Conservation (phyloP, 2,888 invertebrate species). For the Silvanus unidentatus region DNA sequence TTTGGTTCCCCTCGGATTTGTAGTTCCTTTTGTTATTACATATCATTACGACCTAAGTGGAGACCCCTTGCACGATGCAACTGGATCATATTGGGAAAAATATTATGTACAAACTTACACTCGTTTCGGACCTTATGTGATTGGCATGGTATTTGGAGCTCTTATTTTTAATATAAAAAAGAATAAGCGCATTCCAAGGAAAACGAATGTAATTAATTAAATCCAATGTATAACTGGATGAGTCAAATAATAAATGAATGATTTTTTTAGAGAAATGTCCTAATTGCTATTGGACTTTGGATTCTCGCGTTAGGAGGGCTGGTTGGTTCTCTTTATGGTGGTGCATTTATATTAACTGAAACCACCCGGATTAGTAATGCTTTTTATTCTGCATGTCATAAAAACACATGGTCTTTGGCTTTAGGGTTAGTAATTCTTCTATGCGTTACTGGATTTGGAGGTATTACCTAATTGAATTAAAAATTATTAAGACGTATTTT, state of each 20-base stretch:
- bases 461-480: not conserved
- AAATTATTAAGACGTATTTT: not conserved
- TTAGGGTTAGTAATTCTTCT: slow-evolving; percentile 4
- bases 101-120: slow-evolving; percentile 11
- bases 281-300: not conserved
- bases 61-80: not conserved
- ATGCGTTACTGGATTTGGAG: slow-evolving; percentile 8
- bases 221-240: not conserved
- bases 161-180: slow-evolving; percentile 7
- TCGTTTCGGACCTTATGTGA: slow-evolving; percentile 12
- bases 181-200: not conserved
- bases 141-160: slow-evolving; percentile 11
- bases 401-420: slow-evolving; percentile 7
- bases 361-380: not conserved
- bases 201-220: not conserved
- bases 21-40: slow-evolving; percentile 6
- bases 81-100: not conserved
- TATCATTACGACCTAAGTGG: slow-evolving; percentile 4
- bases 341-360: not conserved
- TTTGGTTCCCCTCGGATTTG: not conserved
- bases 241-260: not conserved
- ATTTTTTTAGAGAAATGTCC: not conserved
- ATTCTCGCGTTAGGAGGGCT: not conserved
- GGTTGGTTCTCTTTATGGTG: not conserved
- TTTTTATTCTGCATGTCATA: not conserved